Evolutionary conservation across 2,888 invertebrate genomes (phyloP).

Genomic region (Himalopsyche tibetana): DNA sequence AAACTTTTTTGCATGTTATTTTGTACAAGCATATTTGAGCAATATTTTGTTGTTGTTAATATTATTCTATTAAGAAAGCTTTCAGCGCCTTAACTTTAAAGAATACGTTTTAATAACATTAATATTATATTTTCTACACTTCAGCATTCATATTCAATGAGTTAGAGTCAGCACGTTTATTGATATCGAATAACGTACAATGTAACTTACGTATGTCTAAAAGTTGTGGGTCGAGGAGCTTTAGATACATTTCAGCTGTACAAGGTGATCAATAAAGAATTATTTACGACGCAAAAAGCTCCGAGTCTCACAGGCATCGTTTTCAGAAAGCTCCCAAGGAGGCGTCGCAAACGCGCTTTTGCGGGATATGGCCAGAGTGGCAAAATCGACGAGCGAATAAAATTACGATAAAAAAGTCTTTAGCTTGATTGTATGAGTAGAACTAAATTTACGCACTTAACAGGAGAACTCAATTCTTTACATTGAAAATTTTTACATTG

Average conservation of each 20-base stretch:
- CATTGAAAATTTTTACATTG: too few species aligned
- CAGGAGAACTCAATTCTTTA: neutral
- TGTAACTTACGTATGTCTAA: neutral
- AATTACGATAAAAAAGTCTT: slow-evolving; percentile 43
- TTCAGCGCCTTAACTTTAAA: too few species aligned
- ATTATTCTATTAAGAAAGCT: too few species aligned
- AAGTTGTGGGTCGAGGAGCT: neutral
- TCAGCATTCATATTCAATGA: neutral
- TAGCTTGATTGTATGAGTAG: slow-evolving; percentile 8
- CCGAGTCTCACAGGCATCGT: slow-evolving; percentile 25
- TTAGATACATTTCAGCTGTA: slow-evolving; percentile 37
- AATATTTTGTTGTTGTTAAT: too few species aligned
- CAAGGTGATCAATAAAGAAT: slow-evolving; percentile 54
- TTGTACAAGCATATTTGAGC: too few species aligned
- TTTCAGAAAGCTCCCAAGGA: slow-evolving; percentile 35
- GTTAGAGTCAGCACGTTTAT: neutral
- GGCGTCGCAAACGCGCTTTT: slow-evolving; percentile 34
- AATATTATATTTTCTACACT: too few species aligned
- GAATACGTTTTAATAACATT: too few species aligned
- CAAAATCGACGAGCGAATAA: slow-evolving; percentile 35
- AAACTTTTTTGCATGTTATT: too few species aligned
- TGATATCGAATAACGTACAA: slow-evolving; percentile 38
- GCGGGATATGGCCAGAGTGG: slow-evolving; percentile 19
- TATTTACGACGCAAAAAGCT: slow-evolving; percentile 52
- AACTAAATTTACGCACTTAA: neutral